These are phyloP conservation scores for Melinaea menophilus DNA, from an alignment of 2,888 invertebrate species.

Conservation along the genomic window DNA sequence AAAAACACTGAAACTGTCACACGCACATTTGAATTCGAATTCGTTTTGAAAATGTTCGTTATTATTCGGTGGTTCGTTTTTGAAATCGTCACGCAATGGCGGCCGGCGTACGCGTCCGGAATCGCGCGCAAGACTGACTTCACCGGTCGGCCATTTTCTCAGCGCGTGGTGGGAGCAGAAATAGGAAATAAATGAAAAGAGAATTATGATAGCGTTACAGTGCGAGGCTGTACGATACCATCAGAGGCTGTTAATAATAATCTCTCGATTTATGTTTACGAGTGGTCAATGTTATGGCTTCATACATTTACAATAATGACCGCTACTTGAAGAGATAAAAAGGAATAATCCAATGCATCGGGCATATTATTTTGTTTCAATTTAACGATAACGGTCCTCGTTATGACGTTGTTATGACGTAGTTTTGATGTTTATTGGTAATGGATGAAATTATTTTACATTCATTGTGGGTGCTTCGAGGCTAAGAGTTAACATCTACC, in stretches of 20 bases:
- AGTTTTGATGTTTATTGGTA: background rate
- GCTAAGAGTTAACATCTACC: too few species aligned
- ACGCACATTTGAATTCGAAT: slow-evolving; percentile 40
- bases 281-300: slow-evolving; percentile 21
- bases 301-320: slow-evolving; percentile 7
- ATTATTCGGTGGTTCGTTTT: slow-evolving; percentile 35
- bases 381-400: background rate
- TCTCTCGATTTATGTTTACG: slow-evolving; percentile 26
- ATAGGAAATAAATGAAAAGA: slow-evolving; percentile 64
- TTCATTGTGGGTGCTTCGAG: background rate
- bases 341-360: background rate
- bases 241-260: slow-evolving; percentile 20
- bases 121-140: slow-evolving; percentile 65
- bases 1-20: slow-evolving; percentile 42
- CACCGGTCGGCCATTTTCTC: slow-evolving; percentile 61
- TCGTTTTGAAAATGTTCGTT: slow-evolving; percentile 37
- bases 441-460: background rate
- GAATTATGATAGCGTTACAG: slow-evolving; percentile 34
- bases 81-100: slow-evolving; percentile 37
- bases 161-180: slow-evolving; percentile 60
- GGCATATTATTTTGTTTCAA: background rate
- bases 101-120: slow-evolving; percentile 56
- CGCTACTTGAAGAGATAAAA: background rate
- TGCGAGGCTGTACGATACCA: slow-evolving; percentile 39
- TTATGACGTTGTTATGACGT: background rate